Percentiles rank a stretch among this genome's conserved stretches.
Conservation (phyloP, 1,140 invertebrate species). For the Habropoda laboriosa region DNA sequence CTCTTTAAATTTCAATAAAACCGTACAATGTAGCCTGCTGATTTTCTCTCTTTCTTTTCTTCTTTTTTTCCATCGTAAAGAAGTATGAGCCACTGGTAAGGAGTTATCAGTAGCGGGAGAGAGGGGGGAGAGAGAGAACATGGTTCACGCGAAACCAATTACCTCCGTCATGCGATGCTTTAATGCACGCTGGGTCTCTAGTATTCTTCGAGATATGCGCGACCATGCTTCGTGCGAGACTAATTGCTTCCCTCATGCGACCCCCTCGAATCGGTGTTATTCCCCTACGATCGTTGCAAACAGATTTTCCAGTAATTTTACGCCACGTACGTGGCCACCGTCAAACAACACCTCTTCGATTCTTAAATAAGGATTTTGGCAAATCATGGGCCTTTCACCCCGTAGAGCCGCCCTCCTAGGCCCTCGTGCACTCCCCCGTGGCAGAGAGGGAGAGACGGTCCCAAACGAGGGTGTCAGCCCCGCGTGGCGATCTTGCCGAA, state of each 20-base stretch:
- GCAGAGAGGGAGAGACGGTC: too few relatives aligned
- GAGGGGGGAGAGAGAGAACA: background rate
- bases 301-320: background rate
- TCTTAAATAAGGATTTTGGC: too few relatives aligned
- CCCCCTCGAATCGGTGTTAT: background rate
- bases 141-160: constrained; percentile 10
- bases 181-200: constrained; percentile 1
- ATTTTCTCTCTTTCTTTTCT: background rate
- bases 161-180: constrained; percentile 21
- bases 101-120: background rate
- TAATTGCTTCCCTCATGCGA: constrained; percentile 34
- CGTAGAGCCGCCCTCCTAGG: too few relatives aligned
- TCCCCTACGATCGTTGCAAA: background rate
- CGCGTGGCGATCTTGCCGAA: too few relatives aligned
- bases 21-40: background rate
- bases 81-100: background rate
- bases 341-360: background rate
- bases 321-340: background rate
- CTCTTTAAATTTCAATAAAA: constrained; percentile 28
- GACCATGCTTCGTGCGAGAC: too few relatives aligned
- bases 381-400: too few relatives aligned
- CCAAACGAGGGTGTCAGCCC: too few relatives aligned
- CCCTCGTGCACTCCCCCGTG: too few relatives aligned
- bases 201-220: constrained; percentile 7
- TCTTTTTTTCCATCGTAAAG: background rate